Conservation (phyloP, 2,797 vertebrate species). For the Rhinella marina region DNA sequence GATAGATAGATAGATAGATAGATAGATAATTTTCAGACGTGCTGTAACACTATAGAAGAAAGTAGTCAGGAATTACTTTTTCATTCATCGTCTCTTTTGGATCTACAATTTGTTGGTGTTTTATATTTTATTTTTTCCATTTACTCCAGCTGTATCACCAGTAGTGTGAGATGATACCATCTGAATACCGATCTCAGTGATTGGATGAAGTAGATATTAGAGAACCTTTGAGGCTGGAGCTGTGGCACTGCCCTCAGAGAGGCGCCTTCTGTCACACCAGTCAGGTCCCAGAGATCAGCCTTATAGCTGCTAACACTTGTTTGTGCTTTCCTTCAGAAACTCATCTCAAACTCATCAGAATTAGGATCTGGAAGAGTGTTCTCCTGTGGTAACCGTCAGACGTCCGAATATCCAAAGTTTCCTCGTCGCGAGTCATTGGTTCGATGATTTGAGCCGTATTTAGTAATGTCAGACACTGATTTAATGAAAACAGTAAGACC, state of each 20-base stretch:
- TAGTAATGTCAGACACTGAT: slow-evolving; percentile 4
- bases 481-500: slow-evolving; percentile 1
- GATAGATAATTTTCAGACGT: too few species aligned
- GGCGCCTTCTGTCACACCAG: neutral
- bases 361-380: neutral
- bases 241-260: neutral
- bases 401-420: neutral
- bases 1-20: neutral
- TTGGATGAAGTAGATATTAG: neutral
- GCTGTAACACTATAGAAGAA: neutral
- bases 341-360: neutral
- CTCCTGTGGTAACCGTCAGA: neutral
- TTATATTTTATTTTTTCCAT: neutral
- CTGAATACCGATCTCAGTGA: neutral
- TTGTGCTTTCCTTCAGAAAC: neutral
- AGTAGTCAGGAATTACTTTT: neutral
- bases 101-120: neutral
- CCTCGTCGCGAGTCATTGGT: neutral
- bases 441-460: neutral
- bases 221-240: neutral
- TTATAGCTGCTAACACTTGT: neutral
- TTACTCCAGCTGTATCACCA: neutral
- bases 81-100: neutral
- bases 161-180: neutral
- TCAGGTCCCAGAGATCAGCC: too few species aligned